Conservation (phyloP, 2,888 invertebrate species). For the Pilophorus perplexus region DNA sequence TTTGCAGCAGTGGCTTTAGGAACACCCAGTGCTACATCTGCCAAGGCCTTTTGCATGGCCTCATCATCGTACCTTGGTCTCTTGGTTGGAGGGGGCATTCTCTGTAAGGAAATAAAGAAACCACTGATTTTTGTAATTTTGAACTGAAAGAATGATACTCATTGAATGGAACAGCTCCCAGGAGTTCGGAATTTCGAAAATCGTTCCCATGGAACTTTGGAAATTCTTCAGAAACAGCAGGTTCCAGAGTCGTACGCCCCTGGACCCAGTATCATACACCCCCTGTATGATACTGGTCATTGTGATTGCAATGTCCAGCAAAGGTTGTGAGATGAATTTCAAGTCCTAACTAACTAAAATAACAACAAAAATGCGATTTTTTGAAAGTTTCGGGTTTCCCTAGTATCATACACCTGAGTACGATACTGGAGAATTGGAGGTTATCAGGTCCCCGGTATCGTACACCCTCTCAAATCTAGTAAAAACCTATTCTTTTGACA, state of each 20-base stretch:
- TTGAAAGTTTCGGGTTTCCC: neutral
- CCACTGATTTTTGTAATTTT: too few relatives aligned
- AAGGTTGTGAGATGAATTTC: neutral
- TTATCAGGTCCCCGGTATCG: neutral
- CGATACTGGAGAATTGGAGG: neutral
- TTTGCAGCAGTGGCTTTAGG: conserved; percentile 10
- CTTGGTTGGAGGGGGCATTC: neutral
- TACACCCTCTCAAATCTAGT: neutral
- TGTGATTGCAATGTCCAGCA: neutral
- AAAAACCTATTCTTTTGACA: neutral
- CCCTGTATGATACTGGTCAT: neutral
- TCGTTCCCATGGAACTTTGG: neutral
- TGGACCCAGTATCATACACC: neutral
- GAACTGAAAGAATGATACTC: neutral
- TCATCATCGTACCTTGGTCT: neutral
- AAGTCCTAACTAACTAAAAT: neutral
- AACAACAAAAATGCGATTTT: neutral
- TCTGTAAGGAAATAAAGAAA: conserved; percentile 4
- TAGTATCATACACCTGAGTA: neutral
- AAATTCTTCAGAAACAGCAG: neutral
- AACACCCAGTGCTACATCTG: conserved; percentile 11
- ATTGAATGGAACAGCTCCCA: neutral
- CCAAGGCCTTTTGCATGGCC: conserved; percentile 4
- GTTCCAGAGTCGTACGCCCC: neutral
- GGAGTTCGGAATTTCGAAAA: neutral